phyloP scores from a whole-genome alignment of 2,113 vertebrate genomes.

The Zonotrichia leucophrys region DNA sequence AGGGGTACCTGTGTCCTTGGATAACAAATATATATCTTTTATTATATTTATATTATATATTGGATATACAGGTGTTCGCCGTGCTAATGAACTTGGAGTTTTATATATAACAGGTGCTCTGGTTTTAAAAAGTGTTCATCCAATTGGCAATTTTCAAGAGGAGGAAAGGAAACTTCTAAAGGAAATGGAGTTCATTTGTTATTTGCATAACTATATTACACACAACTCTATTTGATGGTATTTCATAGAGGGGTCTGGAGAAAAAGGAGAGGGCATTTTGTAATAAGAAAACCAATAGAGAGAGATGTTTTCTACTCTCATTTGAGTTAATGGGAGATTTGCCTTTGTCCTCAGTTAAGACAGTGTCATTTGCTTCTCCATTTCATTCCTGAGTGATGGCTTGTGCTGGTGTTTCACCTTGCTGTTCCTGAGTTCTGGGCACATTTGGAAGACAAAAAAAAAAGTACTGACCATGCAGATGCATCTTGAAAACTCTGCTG shows the following conservation, averaged over 20 bases:
- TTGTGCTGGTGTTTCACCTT: constrained; percentile 54
- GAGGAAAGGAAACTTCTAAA: neutral
- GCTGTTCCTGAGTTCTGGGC: neutral
- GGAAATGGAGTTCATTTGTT: neutral
- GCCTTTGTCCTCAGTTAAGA: constrained; percentile 21
- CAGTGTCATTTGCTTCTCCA: constrained; percentile 11
- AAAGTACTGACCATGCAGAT: neutral
- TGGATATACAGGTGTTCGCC: neutral
- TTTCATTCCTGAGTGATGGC: constrained; percentile 53
- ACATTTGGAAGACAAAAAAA: constrained; percentile 20
- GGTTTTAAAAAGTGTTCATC: neutral
- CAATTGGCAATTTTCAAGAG: neutral
- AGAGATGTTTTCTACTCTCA: neutral
- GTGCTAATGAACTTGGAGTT: neutral
- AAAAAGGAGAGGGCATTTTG: constrained; percentile 5
- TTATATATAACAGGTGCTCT: neutral
- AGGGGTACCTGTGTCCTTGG: neutral
- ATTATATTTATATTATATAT: neutral
- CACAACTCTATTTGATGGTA: neutral
- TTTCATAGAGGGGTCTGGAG: neutral
- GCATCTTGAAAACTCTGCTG: neutral
- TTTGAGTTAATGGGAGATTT: constrained; percentile 40
- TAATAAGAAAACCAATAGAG: neutral
- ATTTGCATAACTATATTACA: constrained; percentile 17
- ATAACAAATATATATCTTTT: neutral